phyloP scores from a whole-genome alignment of 23 tunicate genomes.

The Trididemnum nubilum region DNA sequence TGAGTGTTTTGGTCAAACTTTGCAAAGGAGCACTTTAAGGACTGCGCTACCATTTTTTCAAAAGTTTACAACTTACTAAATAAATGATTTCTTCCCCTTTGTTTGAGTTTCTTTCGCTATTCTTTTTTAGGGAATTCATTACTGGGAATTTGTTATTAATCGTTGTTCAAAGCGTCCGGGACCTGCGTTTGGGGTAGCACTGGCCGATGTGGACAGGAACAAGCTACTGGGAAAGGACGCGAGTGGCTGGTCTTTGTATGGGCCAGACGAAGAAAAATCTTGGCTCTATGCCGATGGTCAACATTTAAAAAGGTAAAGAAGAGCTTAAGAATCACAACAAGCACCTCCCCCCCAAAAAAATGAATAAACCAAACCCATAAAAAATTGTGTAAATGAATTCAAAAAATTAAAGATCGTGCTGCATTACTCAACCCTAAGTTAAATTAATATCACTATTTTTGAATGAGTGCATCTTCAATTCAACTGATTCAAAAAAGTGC shows the following conservation, averaged over 20 bases:
- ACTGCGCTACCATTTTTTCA: no score
- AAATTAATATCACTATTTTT: no score
- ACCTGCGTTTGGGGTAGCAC: constrained; percentile 77
- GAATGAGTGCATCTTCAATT: no score
- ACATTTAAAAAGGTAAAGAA: constrained; percentile 58
- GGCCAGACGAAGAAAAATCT: constrained; percentile 33
- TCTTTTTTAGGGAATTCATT: constrained; percentile 73
- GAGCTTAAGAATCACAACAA: no score
- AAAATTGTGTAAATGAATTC: not conserved
- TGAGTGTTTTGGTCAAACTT: no score
- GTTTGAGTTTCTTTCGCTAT: no score
- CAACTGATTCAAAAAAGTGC: no score
- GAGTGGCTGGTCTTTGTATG: constrained; percentile 71
- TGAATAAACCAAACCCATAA: not conserved
- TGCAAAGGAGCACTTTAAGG: no score
- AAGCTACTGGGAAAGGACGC: constrained; percentile 61
- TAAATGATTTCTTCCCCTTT: no score
- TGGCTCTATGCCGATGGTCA: constrained; percentile 54
- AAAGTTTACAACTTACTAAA: no score
- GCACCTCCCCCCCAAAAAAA: not conserved
- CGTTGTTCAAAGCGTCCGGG: constrained; percentile 56
- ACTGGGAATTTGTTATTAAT: constrained; percentile 90
- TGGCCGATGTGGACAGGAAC: constrained; percentile 49
- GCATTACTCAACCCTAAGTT: no score
- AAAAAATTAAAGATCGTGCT: no score